Percentiles rank a stretch among this genome's conserved stretches.
phyloP scores from a whole-genome alignment of 2,888 invertebrate species.

The Timema cristinae region DNA sequence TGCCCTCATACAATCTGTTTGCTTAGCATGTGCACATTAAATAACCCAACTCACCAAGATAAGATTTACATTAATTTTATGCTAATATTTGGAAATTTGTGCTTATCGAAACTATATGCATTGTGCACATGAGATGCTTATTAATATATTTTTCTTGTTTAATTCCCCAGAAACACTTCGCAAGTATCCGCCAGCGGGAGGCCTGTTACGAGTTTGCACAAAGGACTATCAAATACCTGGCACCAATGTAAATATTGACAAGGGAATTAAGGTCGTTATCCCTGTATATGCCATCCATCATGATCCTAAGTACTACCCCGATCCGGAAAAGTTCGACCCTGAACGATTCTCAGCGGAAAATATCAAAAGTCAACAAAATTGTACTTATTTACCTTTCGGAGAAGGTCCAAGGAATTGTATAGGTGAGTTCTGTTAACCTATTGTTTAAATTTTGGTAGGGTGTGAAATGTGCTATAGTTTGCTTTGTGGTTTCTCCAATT shows the following conservation, averaged over 20 bases:
- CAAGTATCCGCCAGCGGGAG: constrained; percentile 55
- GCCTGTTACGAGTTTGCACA: constrained; percentile 51
- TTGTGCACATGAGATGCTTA: no score
- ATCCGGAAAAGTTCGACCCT: constrained; percentile 55
- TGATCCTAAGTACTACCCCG: constrained; percentile 53
- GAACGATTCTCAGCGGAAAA: constrained; percentile 53
- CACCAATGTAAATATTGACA: constrained; percentile 48
- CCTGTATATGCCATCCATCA: constrained; percentile 56
- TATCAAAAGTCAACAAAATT: constrained; percentile 45
- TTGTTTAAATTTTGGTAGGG: no score
- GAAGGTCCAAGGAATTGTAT: constrained; percentile 55
- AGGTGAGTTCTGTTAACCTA: constrained; percentile 41
- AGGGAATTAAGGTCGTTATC: constrained; percentile 52
- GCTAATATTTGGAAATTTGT: background rate
- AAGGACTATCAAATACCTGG: constrained; percentile 50
- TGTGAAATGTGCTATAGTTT: no score
- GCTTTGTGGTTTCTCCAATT: no score
- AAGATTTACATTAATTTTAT: background rate
- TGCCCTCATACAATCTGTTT: no score
- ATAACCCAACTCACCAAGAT: background rate
- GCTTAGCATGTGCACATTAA: background rate
- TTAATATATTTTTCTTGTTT: background rate
- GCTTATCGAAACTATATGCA: no score
- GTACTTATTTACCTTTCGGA: constrained; percentile 53
- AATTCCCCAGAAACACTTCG: constrained; percentile 52